Percentiles rank a stretch among this genome's conserved stretches.
These are phyloP conservation scores for Caranx melampygus DNA, from an alignment of 2,113 vertebrate genomes.

Conservation along the genomic window DNA sequence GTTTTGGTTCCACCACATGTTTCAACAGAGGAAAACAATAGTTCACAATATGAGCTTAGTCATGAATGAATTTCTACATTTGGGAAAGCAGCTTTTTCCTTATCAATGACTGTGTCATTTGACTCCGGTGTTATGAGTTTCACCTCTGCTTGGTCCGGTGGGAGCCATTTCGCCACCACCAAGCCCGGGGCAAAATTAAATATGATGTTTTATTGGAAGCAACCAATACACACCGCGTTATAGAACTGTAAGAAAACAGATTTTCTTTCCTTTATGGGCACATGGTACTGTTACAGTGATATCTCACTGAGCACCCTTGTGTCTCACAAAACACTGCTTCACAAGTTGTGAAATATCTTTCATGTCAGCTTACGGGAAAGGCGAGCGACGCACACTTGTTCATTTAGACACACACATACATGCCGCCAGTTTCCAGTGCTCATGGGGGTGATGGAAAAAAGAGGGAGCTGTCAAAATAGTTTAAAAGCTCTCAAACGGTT, in stretches of 20 bases:
- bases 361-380: constrained; percentile 76
- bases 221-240: constrained; percentile 44
- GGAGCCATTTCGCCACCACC: constrained; percentile 53
- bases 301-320: constrained; percentile 60
- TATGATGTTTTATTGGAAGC: constrained; percentile 60
- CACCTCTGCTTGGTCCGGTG: constrained; percentile 45
- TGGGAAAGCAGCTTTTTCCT: constrained; percentile 29
- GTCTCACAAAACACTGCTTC: constrained; percentile 73
- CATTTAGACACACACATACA: constrained; percentile 66
- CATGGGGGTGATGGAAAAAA: constrained; percentile 76
- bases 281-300: constrained; percentile 67
- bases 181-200: constrained; percentile 58
- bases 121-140: constrained; percentile 44
- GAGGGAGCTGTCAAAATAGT: constrained; percentile 81
- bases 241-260: constrained; percentile 64
- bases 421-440: constrained; percentile 72
- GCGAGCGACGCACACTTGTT: constrained; percentile 67
- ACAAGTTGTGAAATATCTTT: constrained; percentile 79
- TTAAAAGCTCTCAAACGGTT: constrained; percentile 78
- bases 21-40: constrained; percentile 37
- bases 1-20: constrained; percentile 36
- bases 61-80: constrained; percentile 56
- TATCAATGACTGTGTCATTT: constrained; percentile 49
- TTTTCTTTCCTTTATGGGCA: constrained; percentile 61
- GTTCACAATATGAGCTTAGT: constrained; percentile 27